phyloP scores from a whole-genome alignment of 2,113 vertebrate genomes.

The Tonatia bakeri region DNA sequence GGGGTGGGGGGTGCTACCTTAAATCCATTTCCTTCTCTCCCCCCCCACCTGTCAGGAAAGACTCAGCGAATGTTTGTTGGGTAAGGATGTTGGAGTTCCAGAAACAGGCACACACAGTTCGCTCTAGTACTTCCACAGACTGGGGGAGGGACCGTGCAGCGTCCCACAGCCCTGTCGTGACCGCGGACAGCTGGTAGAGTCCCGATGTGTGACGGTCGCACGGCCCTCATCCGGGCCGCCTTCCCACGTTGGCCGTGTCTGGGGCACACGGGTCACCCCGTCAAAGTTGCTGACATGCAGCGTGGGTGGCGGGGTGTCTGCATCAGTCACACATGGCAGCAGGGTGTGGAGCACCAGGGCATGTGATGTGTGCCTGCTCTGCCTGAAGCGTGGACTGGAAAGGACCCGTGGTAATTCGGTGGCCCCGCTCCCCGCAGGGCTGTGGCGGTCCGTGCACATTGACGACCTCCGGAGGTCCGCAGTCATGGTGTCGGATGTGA shows the following conservation, averaged over 20 bases:
- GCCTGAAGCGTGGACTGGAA: accelerated
- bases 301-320: too few species aligned
- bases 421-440: constrained; percentile 78
- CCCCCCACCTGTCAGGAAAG: background rate
- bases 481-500: constrained; percentile 89
- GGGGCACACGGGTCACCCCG: background rate
- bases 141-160: accelerated
- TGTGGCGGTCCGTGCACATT: constrained; percentile 94
- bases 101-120: background rate
- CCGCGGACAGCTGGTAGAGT: too few species aligned
- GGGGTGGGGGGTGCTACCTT: background rate
- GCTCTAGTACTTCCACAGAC: accelerated
- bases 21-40: too few species aligned
- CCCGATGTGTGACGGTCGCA: too few species aligned
- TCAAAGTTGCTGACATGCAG: too few species aligned
- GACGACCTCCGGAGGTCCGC: constrained; percentile 92
- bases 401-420: accelerated
- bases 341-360: accelerated
- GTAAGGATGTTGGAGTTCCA: background rate
- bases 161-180: background rate
- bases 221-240: background rate
- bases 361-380: accelerated
- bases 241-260: accelerated
- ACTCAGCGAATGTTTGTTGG: background rate
- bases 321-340: too few species aligned